Conservation (phyloP, 1,140 invertebrate species). For the Ptiloglossa arizonensis region DNA sequence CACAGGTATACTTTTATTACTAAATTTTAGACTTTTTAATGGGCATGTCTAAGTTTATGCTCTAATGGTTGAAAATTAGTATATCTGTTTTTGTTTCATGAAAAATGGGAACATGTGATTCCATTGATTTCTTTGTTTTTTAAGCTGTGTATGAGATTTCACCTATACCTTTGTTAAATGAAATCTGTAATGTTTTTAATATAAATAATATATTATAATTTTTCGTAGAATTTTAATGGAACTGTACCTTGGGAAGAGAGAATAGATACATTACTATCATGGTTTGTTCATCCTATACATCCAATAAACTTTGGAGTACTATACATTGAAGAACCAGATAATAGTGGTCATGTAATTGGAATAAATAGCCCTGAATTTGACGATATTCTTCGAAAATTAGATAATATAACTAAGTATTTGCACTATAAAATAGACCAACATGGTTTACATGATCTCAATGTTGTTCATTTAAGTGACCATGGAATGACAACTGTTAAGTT, state of each 20-base stretch:
- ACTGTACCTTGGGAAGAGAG: conserved; percentile 81
- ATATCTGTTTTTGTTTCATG: too few relatives aligned
- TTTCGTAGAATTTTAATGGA: conserved; percentile 80
- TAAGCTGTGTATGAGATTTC: not conserved
- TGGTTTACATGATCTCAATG: conserved; percentile 84
- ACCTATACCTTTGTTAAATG: too few relatives aligned
- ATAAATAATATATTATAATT: conserved; percentile 24
- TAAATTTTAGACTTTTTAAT: conserved; percentile 6
- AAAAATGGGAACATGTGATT: too few relatives aligned
- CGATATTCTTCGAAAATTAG: conserved; percentile 81
- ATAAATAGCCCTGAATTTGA: conserved; percentile 78
- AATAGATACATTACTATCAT: conserved; percentile 85
- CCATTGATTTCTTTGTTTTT: too few relatives aligned
- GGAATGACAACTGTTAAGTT: conserved; percentile 85
- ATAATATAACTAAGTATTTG: conserved; percentile 84
- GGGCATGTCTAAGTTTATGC: too few relatives aligned
- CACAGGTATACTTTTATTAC: conserved; percentile 51
- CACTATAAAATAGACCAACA: conserved; percentile 81
- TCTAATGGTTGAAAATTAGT: too few relatives aligned
- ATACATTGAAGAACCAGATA: conserved; percentile 90
- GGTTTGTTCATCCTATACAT: conserved; percentile 84
- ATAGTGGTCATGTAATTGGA: conserved; percentile 82
- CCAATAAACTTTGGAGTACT: conserved; percentile 86
- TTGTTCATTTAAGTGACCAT: conserved; percentile 89
- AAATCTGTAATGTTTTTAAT: not conserved